These are phyloP conservation scores for Phalacrocorax aristotelis DNA, from an alignment of 2,113 vertebrate genomes.

Conservation along the genomic window DNA sequence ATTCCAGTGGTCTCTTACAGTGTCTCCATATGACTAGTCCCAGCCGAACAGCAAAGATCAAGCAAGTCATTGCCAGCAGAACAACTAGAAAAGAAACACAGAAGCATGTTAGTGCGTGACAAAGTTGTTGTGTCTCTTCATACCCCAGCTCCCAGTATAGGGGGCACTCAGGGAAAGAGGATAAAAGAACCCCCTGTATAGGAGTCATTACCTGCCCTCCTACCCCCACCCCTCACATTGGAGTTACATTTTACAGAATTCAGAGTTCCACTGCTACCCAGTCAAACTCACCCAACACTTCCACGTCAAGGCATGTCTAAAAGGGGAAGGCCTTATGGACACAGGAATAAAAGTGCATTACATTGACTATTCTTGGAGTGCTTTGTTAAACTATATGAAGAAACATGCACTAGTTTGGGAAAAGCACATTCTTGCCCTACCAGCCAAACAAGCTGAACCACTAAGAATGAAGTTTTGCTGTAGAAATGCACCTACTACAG, in stretches of 20 bases:
- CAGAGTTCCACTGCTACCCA: neutral
- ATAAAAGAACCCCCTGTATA: fast-evolving
- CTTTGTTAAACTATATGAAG: neutral
- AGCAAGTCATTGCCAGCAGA: constrained; percentile 27
- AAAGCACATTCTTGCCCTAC: constrained; percentile 7
- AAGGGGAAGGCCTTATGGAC: neutral
- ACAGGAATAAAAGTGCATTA: neutral
- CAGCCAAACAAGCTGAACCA: constrained; percentile 1
- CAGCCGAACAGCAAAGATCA: constrained; percentile 39
- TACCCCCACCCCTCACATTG: no score
- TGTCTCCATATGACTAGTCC: constrained; percentile 33
- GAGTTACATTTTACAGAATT: neutral
- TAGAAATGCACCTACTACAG: neutral
- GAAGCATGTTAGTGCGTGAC: fast-evolving
- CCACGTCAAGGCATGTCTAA: neutral
- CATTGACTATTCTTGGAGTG: neutral
- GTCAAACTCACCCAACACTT: neutral
- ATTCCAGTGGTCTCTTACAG: neutral
- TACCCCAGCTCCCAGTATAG: neutral
- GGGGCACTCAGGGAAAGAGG: neutral
- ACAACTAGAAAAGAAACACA: constrained; percentile 9
- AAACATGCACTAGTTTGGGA: neutral
- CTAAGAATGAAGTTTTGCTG: neutral
- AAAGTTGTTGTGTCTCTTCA: neutral
- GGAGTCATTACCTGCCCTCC: no score